Conservation (phyloP, 1,140 invertebrate species). For the Chlorops oryzae region DNA sequence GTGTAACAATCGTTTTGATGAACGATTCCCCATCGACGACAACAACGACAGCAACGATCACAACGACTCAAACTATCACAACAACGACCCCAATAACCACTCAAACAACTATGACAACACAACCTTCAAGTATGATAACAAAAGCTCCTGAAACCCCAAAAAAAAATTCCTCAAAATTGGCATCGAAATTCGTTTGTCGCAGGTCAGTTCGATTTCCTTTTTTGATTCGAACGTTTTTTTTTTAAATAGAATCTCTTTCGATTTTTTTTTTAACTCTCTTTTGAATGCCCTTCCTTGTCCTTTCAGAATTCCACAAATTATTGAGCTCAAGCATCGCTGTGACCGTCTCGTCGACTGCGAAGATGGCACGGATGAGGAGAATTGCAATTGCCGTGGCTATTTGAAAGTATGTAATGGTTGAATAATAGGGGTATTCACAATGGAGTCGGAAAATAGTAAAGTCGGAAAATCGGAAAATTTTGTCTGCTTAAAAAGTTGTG, state of each 20-base stretch:
- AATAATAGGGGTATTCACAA: too few species aligned
- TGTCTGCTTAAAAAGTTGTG: too few species aligned
- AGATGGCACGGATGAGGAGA: conserved; percentile 71
- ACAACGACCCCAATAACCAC: conserved; percentile 9
- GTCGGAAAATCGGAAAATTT: too few species aligned
- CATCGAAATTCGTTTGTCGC: conserved; percentile 38
- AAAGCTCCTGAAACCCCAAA: not conserved
- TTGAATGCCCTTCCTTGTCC: too few species aligned
- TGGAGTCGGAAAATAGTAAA: too few species aligned
- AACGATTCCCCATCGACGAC: conserved; percentile 7
- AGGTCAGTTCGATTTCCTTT: too few species aligned
- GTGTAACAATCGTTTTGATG: too few species aligned
- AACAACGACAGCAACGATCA: not conserved
- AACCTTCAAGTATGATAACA: not conserved
- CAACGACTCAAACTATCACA: not conserved
- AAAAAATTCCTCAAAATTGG: conserved; percentile 7
- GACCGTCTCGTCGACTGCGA: conserved; percentile 69
- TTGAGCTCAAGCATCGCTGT: conserved; percentile 58
- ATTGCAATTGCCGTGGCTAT: conserved; percentile 68
- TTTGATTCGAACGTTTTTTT: not conserved
- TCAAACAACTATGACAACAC: conserved; percentile 1
- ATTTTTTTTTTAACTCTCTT: conserved; percentile 21
- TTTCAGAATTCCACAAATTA: conserved; percentile 59
- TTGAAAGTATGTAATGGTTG: conserved; percentile 43
- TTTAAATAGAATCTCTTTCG: not conserved